These are phyloP conservation scores for Tethya wilhelma DNA, from an alignment of 37 sponge, comb jelly and placozoan genomes.

Conservation along the genomic window DNA sequence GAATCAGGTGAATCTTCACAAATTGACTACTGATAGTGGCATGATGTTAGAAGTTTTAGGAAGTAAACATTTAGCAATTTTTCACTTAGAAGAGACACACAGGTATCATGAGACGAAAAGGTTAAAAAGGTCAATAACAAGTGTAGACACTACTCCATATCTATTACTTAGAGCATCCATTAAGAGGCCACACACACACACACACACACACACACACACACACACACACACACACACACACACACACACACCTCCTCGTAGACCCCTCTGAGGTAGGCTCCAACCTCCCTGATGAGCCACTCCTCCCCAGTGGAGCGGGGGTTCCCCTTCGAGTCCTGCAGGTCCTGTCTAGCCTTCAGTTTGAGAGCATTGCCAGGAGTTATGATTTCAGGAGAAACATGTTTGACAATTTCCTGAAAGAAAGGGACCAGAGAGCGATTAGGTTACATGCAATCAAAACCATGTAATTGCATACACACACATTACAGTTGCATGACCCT, in stretches of 20 bases:
- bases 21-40: too few species aligned
- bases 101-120: too few species aligned
- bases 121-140: too few species aligned
- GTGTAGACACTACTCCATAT: too few species aligned
- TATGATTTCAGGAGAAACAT: conserved; percentile 64
- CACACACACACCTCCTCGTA: conserved; percentile 71
- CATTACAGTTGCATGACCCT: too few species aligned
- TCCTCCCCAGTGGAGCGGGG: conserved; percentile 78
- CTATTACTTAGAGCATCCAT: too few species aligned
- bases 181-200: background rate
- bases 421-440: background rate
- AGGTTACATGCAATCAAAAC: background rate
- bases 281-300: conserved; percentile 88
- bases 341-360: conserved; percentile 71
- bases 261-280: conserved; percentile 90
- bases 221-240: background rate
- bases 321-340: conserved; percentile 61
- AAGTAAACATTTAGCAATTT: too few species aligned
- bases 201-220: background rate
- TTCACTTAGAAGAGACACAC: too few species aligned
- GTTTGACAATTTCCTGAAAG: conserved; percentile 55
- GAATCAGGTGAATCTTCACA: too few species aligned
- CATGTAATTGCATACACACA: background rate
- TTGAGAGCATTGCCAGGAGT: conserved; percentile 74
- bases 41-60: too few species aligned